Percentiles rank a stretch among this genome's conserved stretches.
Evolutionary conservation across 2,888 invertebrate genomes (phyloP).

Genomic region (Cheiracanthium punctorium): DNA sequence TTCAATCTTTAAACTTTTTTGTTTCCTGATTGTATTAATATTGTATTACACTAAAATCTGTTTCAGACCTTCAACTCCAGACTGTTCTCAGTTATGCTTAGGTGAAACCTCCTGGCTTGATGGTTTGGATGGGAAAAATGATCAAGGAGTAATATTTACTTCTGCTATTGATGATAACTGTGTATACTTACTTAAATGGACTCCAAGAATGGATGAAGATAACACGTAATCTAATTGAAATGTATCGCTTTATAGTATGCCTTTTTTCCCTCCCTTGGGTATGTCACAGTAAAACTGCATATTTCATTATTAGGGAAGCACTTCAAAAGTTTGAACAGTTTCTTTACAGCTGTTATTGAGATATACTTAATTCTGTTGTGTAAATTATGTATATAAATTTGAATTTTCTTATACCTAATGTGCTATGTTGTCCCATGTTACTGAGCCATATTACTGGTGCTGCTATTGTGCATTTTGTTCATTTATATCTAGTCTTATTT

Average conservation of each 20-base stretch:
- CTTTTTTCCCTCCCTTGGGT: neutral
- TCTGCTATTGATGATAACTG: conserved; percentile 69
- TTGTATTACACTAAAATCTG: too few relatives aligned
- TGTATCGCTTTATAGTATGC: neutral
- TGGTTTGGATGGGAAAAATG: conserved; percentile 70
- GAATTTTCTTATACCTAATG: neutral
- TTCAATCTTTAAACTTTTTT: too few relatives aligned
- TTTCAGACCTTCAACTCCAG: conserved; percentile 66
- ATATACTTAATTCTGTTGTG: conserved; percentile 14
- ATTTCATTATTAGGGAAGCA: conserved; percentile 27
- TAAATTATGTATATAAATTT: neutral
- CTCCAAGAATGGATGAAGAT: conserved; percentile 32
- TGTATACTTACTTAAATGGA: conserved; percentile 71
- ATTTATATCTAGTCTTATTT: conserved; percentile 11
- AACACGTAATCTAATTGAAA: conserved; percentile 16
- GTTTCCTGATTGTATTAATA: too few relatives aligned
- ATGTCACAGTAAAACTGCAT: conserved; percentile 19
- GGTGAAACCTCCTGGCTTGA: conserved; percentile 69
- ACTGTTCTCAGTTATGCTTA: conserved; percentile 61
- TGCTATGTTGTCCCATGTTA: neutral
- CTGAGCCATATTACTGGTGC: conserved; percentile 29
- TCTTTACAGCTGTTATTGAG: conserved; percentile 10
- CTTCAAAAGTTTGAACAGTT: neutral
- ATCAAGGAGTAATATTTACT: conserved; percentile 64
- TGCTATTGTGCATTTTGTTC: neutral